phyloP scores from a whole-genome alignment of 1,140 invertebrate species.

The Drosophila hydei region DNA sequence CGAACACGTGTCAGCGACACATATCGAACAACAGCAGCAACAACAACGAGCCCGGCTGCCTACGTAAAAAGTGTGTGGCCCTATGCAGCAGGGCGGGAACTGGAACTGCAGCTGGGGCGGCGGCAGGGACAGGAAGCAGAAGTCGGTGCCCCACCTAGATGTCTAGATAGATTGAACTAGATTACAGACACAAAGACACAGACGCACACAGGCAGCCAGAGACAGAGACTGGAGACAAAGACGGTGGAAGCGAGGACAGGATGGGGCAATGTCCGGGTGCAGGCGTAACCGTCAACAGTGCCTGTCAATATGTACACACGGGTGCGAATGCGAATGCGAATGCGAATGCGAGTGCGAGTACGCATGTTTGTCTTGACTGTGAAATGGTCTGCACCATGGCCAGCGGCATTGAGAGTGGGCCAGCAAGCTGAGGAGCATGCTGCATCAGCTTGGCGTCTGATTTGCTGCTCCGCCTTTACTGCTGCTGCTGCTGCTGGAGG shows the following conservation, averaged over 20 bases:
- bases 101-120: neutral
- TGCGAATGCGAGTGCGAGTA: too few relatives aligned
- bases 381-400: conserved; percentile 54
- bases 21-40: conserved; percentile 46
- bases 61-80: conserved; percentile 39
- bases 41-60: conserved; percentile 23
- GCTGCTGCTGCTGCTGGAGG: neutral
- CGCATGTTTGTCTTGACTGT: conserved; percentile 63
- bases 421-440: neutral
- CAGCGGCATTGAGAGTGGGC: neutral
- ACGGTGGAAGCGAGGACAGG: neutral
- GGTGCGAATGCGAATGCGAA: conserved; percentile 17
- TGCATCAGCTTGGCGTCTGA: conserved; percentile 15
- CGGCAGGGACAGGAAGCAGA: neutral
- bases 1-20: conserved; percentile 75
- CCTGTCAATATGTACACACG: conserved; percentile 37
- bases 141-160: conserved; percentile 42
- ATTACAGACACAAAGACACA: conserved; percentile 28
- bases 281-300: conserved; percentile 22
- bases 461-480: neutral
- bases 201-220: neutral
- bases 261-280: neutral
- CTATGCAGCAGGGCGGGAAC: neutral
- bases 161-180: conserved; percentile 50
- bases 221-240: neutral